phyloP scores from a whole-genome alignment of 2,888 invertebrate genomes.

The Geophilus truncorum region DNA sequence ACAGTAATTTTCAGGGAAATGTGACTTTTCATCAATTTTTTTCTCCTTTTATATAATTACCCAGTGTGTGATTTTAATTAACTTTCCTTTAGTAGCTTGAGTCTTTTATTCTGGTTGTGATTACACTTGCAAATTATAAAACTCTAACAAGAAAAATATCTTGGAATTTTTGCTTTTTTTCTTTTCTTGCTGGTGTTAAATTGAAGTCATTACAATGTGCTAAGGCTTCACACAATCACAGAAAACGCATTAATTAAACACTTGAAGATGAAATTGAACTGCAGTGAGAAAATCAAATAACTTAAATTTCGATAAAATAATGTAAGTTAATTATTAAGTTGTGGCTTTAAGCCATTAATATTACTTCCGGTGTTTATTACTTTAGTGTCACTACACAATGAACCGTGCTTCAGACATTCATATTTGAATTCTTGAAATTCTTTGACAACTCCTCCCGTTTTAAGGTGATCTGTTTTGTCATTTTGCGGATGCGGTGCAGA shows the following conservation, averaged over 20 bases:
- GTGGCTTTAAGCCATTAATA: too few relatives aligned
- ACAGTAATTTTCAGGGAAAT: neutral
- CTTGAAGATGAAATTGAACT: too few relatives aligned
- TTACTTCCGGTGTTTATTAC: too few relatives aligned
- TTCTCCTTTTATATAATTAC: neutral
- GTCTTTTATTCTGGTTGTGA: neutral
- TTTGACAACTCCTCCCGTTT: neutral
- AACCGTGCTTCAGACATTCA: neutral
- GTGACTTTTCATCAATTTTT: slow-evolving; percentile 16
- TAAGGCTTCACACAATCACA: slow-evolving; percentile 15
- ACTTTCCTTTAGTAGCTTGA: neutral
- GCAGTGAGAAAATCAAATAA: too few relatives aligned
- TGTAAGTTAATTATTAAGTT: too few relatives aligned
- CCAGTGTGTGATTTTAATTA: slow-evolving; percentile 13
- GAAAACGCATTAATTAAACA: neutral
- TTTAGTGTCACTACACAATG: too few relatives aligned
- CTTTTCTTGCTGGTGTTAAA: neutral
- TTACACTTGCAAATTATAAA: slow-evolving; percentile 20
- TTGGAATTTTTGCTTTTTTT: neutral
- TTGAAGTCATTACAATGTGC: neutral
- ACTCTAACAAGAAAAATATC: slow-evolving; percentile 11
- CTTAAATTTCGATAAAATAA: too few relatives aligned
- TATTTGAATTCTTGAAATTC: slow-evolving; percentile 3
- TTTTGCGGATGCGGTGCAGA: slow-evolving; percentile 4
- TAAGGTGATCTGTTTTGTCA: neutral